These are phyloP conservation scores for Conus betulinus DNA, from an alignment of 1,140 invertebrate genomes.

Conservation along the genomic window DNA sequence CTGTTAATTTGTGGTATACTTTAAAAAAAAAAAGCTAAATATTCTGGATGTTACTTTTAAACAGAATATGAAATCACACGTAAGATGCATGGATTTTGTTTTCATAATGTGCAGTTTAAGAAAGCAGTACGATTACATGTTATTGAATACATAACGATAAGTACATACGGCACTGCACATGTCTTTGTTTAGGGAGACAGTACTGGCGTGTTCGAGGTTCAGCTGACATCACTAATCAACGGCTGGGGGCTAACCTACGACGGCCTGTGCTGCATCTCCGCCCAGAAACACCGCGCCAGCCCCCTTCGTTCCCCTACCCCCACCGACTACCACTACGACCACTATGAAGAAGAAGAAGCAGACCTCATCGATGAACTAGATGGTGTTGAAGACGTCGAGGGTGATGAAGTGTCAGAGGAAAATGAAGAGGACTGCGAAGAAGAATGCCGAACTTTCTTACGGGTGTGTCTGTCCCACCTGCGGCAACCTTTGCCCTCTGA, in stretches of 20 bases:
- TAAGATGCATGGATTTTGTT: too few species aligned
- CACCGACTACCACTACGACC: neutral
- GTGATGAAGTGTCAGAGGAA: constrained; percentile 12
- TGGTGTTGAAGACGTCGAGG: neutral
- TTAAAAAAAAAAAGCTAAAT: too few species aligned
- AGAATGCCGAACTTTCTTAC: constrained; percentile 52
- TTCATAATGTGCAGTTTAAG: too few species aligned
- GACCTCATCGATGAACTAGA: neutral
- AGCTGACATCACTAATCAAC: constrained; percentile 50
- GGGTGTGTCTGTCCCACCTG: constrained; percentile 49
- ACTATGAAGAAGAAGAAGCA: neutral
- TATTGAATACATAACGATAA: too few species aligned
- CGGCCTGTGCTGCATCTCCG: constrained; percentile 46
- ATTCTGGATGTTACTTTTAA: too few species aligned
- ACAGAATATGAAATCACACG: too few species aligned
- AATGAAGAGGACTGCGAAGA: constrained; percentile 40
- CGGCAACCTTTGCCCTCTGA: constrained; percentile 41
- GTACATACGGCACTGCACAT: too few species aligned
- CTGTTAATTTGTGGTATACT: too few species aligned
- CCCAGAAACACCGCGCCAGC: constrained; percentile 19
- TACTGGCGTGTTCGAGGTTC: constrained; percentile 53
- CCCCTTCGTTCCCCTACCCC: neutral
- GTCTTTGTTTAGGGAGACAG: constrained; percentile 21
- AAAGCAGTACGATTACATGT: too few species aligned
- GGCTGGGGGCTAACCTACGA: constrained; percentile 43